Evolutionary conservation across 2,797 vertebrate genomes (phyloP).

Genomic region (Acridotheres tristis): DNA sequence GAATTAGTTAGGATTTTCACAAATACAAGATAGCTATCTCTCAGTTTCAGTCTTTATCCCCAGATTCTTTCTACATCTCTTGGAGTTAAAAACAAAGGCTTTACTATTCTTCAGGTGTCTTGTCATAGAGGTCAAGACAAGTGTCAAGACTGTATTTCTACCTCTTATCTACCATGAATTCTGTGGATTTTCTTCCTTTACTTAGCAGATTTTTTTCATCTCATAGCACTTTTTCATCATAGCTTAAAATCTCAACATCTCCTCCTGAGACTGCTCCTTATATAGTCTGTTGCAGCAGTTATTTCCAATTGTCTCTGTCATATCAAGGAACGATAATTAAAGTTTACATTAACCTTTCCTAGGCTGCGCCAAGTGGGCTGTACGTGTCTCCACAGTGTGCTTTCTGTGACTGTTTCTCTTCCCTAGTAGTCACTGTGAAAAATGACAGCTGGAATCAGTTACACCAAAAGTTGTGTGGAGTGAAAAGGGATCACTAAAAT

Average conservation of each 20-base stretch:
- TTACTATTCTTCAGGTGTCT: not conserved
- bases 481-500: not conserved
- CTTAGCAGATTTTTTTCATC: not conserved
- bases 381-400: not conserved
- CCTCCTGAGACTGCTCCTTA: not conserved
- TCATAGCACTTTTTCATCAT: not conserved
- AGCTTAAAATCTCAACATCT: not conserved
- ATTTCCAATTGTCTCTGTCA: not conserved
- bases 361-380: not conserved
- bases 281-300: not conserved
- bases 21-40: not conserved
- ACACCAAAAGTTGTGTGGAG: not conserved
- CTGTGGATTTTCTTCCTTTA: not conserved
- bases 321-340: not conserved
- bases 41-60: not conserved
- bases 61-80: not conserved
- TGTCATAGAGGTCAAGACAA: not conserved
- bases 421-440: not conserved
- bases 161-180: not conserved
- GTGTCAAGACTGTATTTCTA: not conserved
- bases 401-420: not conserved
- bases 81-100: not conserved
- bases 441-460: not conserved
- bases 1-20: not conserved
- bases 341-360: not conserved